Base-by-base conservation (phyloP, 2,888 invertebrate species). In the Gnatocerus cornutus region DNA sequence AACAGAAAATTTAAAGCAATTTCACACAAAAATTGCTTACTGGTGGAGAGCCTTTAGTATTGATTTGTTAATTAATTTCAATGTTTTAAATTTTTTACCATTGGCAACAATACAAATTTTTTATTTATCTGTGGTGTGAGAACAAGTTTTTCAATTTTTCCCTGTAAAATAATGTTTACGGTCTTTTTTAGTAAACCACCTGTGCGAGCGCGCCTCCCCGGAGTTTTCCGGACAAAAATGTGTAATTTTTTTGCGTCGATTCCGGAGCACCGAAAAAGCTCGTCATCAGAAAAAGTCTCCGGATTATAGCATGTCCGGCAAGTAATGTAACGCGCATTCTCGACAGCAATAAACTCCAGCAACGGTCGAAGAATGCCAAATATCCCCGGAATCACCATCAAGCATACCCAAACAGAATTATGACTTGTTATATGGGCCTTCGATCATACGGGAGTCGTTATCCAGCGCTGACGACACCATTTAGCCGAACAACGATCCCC, bases 381-480 rank as follows among this genome's bases (percentile, higher is more conserved):
- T 78, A 83, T 83, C 77, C 76, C 66, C 68, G 76, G 81, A 79
- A 83, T 81, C 79, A 78, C 82, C 82, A 82, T 82, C 80, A 72
- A 76, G 81, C 82, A 83, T 83, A 80, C 82, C 82, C 77, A 80
- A 82, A 80, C 81, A 81, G 79, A 83, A 81, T 83, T 84, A 84
- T 84, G 83, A 82, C 81, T 80, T 82, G 83, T 83, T 84, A 83
- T 82, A 82, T 78, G 79, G 80, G 78, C 81, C 77, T 81, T 82
- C 79, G 81, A 82, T 82, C 82, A 80, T 79, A 74, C 74, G 74
- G 70, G 61, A 71, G 78, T 73, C 81, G 80, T 80, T 82, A 80
- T 80, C 77, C 74, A 74, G 75, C 75, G 73, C 79, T 80, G 80
- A 82, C 81, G 82, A 81, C 81, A 80, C 77, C 82, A 79, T 82